Evolutionary conservation across 1,140 invertebrate species (phyloP), one percentile per base, ranked within the genome.

Genomic region (Bombyx mori): DNA sequence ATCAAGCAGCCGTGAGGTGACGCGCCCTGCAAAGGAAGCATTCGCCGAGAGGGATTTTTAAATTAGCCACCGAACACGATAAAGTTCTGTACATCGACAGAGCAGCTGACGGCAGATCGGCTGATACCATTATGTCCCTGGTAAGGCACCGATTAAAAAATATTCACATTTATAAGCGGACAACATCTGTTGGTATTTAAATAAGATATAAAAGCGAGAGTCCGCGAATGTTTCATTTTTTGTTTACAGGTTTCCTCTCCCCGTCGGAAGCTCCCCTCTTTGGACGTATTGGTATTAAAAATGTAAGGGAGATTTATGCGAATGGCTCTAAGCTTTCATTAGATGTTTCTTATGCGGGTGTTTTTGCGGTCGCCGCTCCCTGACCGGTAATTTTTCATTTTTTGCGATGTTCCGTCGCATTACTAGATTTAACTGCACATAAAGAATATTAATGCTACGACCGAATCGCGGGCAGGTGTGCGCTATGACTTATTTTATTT

Each of bases 311-410:
- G 82, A 87, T 85, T 85, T 87, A 87, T 87, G 81, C 79, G 81
- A 82, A 87, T 87, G 72, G 81, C 79, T 87, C 77, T 87, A 85
- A 85, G 84, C 84, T 87, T 87, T 87, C 84, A 87, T 87, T 87
- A 87, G 82, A 77, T 80, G 75, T 79, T 82, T 77, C 82, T 86
- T 85, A 77, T 72, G 81, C 77, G 73, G 73, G 75, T 75, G 78
- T 82, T 84, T 78, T 73, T 78, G 83, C 79, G 80, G 82, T 83
- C 73, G 76, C 73, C 70, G 73, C 79, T 82, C 79, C 82, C 79
- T 87, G 83, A 87, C 84, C 84, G 78, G 81, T 79, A 84, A 85
- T 87, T 85, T 87, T 82, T 87, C 79, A 87, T 85, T 82, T 86
- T 77, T 63, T 76, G 65, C 73, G 73, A 76, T 84, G 72, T 78